These are phyloP conservation scores for Alligator sinensis DNA, from an alignment of 2,113 vertebrate genomes.

Conservation along the genomic window DNA sequence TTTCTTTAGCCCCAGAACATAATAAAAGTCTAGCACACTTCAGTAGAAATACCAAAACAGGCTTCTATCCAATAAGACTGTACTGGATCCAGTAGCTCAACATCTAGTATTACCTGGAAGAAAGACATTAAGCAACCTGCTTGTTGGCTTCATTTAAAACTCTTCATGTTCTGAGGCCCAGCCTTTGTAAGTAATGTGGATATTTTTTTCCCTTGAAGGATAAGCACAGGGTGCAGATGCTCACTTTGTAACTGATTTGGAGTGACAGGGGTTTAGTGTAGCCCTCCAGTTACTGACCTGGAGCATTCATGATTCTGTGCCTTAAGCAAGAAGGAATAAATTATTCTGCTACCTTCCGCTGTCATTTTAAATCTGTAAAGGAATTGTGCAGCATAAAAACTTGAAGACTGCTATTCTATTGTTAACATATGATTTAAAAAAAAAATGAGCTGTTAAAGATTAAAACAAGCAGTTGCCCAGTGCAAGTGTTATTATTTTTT, in stretches of 20 bases:
- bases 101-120: not conserved
- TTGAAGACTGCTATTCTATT: constrained; percentile 73
- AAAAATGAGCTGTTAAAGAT: constrained; percentile 69
- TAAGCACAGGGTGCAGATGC: constrained; percentile 31
- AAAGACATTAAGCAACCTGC: constrained; percentile 13
- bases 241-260: constrained; percentile 74
- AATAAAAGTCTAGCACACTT: not conserved
- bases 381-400: constrained; percentile 73
- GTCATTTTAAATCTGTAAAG: constrained; percentile 81
- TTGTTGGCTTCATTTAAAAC: constrained; percentile 26
- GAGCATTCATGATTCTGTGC: constrained; percentile 75
- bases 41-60: not conserved
- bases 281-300: constrained; percentile 72
- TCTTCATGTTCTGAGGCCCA: constrained; percentile 4
- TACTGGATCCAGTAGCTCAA: not conserved
- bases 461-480: constrained; percentile 63
- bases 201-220: constrained; percentile 5
- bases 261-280: constrained; percentile 76
- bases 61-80: not conserved
- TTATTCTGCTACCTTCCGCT: constrained; percentile 78
- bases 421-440: constrained; percentile 74
- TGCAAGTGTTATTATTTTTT: constrained; percentile 66
- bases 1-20: not conserved
- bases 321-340: constrained; percentile 77
- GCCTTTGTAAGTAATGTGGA: constrained; percentile 7